A percentile compares a stretch with the other conserved stretches of the same genome.
Evolutionary conservation across 2,888 invertebrate species (phyloP).

Genomic region (Trissolcus japonicus): DNA sequence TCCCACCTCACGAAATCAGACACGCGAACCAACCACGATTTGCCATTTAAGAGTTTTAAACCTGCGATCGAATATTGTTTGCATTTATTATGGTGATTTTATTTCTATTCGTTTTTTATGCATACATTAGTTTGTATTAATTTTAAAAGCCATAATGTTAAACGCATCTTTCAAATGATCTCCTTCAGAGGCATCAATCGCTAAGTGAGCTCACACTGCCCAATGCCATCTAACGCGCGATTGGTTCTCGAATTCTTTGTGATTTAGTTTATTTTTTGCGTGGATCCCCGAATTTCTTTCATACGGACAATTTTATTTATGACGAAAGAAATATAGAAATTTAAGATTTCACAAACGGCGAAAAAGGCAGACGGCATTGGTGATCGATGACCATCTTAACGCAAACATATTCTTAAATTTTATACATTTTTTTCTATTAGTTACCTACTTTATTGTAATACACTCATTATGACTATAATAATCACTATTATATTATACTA

Average conservation of each 20-base stretch:
- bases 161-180: conserved; percentile 74
- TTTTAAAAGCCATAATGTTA: conserved; percentile 62
- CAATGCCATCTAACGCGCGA: conserved; percentile 59
- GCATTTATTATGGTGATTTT: conserved; percentile 54
- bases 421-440: conserved; percentile 65
- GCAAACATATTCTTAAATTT: conserved; percentile 68
- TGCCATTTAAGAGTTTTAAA: conserved; percentile 49
- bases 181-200: conserved; percentile 69
- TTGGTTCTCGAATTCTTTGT: conserved; percentile 1
- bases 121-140: conserved; percentile 63
- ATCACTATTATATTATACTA: conserved; percentile 59
- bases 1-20: conserved; percentile 50
- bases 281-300: neutral
- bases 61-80: conserved; percentile 47
- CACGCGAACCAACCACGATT: conserved; percentile 51
- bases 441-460: conserved; percentile 62
- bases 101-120: conserved; percentile 42
- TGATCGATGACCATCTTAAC: conserved; percentile 64
- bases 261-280: neutral
- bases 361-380: conserved; percentile 64
- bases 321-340: no score
- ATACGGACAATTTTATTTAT: no score
- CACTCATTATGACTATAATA: conserved; percentile 52
- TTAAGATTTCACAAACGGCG: neutral
- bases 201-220: conserved; percentile 62